Base-by-base conservation (phyloP, 2,888 invertebrate species). In the Aromia moschata region DNA sequence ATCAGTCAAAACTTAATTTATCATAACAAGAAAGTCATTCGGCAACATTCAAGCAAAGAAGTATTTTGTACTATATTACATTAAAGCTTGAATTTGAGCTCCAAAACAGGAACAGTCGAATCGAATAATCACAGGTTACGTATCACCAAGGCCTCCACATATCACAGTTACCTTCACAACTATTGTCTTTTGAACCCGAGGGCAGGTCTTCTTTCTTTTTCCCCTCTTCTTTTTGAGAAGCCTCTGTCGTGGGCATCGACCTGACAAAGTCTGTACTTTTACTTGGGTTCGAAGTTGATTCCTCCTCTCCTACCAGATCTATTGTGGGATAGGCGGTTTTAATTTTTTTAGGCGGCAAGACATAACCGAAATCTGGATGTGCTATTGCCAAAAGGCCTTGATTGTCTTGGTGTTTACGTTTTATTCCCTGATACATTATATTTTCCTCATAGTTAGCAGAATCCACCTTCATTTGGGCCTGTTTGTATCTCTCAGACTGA, bases 101-200 rank as follows among this genome's bases (percentile, higher is more conserved):
- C 14, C 18, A 17, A 2, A 9, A 31, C 43, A 46, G n/a, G n/a
- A 56, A 52, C 43, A 56, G 64, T 67, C 62, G 54, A 25, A 11
- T 1, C 3, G 18, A 37, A 2, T 10, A n/a, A 25, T 17, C 14
- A 53, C n/a, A n/a, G n/a, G n/a, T n/a, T n/a, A n/a, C n/a, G n/a
- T 41, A 65, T 77, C 73, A 81, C 81, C 81, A 81, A 17, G 81
- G 81, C 56, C 80, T 73, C 81, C 81, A 81, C 81, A 81, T 80
- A 64, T 76, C 74, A 61, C 74, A 77, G 64, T 68, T 74, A 25
- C 68, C 59, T 18, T 72, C 75, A 4, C 58, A 43, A 46, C 67
- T 68, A 38, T 63, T 62, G 17, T 64, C 58, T 31, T 37, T 62
- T 10, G 58, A 55, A 15, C 56, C 25, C 18, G 63, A 44, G 7